These are phyloP conservation scores for Eupithecia pulchellata DNA, from an alignment of 2,888 invertebrate genomes.

Conservation along the genomic window DNA sequence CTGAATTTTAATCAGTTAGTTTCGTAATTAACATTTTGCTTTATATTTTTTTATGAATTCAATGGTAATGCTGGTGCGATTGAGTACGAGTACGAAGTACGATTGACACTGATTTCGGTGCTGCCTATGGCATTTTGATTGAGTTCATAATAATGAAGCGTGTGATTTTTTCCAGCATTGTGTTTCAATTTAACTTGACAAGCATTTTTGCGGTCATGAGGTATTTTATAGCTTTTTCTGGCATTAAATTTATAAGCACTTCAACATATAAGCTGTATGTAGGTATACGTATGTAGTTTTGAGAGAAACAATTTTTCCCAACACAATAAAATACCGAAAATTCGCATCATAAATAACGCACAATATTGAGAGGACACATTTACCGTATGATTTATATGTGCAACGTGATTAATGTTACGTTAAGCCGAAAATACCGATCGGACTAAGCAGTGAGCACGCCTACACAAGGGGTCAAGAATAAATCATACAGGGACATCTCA, in stretches of 20 bases:
- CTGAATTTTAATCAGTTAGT: constrained; percentile 60
- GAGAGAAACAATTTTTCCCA: constrained; percentile 32
- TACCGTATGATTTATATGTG: constrained; percentile 66
- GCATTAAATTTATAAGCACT: not conserved
- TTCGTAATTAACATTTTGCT: constrained; percentile 45
- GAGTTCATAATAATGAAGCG: constrained; percentile 12
- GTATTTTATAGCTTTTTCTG: not conserved
- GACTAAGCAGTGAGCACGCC: constrained; percentile 79
- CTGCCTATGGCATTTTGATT: constrained; percentile 22
- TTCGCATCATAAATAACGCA: constrained; percentile 61
- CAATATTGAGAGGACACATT: constrained; percentile 70
- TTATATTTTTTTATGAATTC: constrained; percentile 39
- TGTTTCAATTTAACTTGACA: not conserved
- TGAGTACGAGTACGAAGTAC: constrained; percentile 12
- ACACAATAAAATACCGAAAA: constrained; percentile 55
- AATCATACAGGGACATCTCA: constrained; percentile 84
- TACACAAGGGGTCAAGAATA: constrained; percentile 74
- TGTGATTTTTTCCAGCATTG: constrained; percentile 5
- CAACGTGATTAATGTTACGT: constrained; percentile 73
- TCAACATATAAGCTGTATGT: not conserved
- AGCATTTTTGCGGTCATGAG: not conserved
- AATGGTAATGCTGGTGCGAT: constrained; percentile 24
- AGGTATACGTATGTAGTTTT: not conserved
- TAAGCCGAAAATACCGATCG: constrained; percentile 81
- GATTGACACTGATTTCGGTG: constrained; percentile 21